Conservation (phyloP, 1,140 invertebrate genomes). For the Conus betulinus region DNA sequence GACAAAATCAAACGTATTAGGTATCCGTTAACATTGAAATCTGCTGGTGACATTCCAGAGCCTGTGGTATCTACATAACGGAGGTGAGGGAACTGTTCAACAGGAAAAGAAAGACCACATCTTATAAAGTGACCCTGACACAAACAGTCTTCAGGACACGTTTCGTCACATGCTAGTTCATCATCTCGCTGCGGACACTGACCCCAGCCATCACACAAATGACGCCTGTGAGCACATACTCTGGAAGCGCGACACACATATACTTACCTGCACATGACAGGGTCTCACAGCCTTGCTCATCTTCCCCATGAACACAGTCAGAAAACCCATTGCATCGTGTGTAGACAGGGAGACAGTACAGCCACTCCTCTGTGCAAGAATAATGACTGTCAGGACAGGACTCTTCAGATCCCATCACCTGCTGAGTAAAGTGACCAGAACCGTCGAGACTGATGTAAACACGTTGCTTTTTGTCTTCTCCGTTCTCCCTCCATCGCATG, state of each 20-base stretch:
- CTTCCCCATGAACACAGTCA: not conserved
- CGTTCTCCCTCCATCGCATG: not conserved
- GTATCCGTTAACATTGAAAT: not conserved
- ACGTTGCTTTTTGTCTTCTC: not conserved
- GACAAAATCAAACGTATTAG: not conserved
- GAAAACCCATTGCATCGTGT: not conserved
- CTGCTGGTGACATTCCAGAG: not conserved
- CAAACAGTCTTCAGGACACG: not conserved
- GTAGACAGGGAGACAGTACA: constrained; percentile 6
- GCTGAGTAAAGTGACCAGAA: not conserved
- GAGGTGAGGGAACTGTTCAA: not conserved
- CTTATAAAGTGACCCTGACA: not conserved
- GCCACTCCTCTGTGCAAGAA: no score
- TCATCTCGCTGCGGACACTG: not conserved
- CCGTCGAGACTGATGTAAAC: not conserved
- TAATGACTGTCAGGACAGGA: not conserved
- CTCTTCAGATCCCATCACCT: not conserved
- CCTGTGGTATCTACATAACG: not conserved
- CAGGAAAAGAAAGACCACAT: not conserved
- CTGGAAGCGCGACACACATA: not conserved
- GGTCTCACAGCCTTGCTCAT: not conserved
- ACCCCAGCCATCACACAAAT: not conserved
- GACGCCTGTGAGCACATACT: not conserved
- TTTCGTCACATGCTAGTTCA: not conserved
- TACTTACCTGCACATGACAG: not conserved